Base-by-base conservation (phyloP, 2,797 vertebrate genomes). In the Sebastiscus tertius region DNA sequence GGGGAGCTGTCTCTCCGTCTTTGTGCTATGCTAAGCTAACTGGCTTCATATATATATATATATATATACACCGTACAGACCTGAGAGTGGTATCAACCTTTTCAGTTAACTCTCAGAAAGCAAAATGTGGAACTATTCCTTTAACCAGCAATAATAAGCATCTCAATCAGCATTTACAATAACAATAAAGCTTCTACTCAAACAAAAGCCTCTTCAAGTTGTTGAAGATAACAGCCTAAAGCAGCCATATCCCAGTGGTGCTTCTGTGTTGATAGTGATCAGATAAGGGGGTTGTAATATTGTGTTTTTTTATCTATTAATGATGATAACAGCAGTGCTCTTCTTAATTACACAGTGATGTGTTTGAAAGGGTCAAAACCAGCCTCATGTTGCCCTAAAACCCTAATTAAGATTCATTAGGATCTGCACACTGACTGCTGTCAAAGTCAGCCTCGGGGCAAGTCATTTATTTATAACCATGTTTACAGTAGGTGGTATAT, bases 321-420 rank as follows among this genome's bases (percentile, higher is more conserved):
- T 66, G 54, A 60, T 77, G 54, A 60, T 77, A 60, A 75, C 78
- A 36, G 11, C 7, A 36, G 9, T 55, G 27, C 27, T 72, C 14
- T 18, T 27, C 52, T 26, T 76, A n/a, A 78, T 79, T 82, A 79
- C 70, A 59, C 56, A 39, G 8, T 60, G 18, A 61, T 72, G 62
- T 56, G 64, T 82, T 72, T 75, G 31, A 80, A 71, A 56, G 31
- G 36, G 72, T 82, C 79, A 73, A 55, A 81, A 8, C 8, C 24
- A 65, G 26, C 20, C n/a, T 62, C 10, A 42, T 72, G 54, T 78
- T 75, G 16, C 60, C 52, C 61, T 61, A 36, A 80, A 85, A 85
- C 72, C 69, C 75, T 83, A 56, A 77, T 84, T 75, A 77, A 80
- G 73, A 92, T 89, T 72, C 59, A 87, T 89, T 79, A 87, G 61